A percentile compares a stretch with the other conserved stretches of the same genome.
phyloP scores from a whole-genome alignment of 2,888 invertebrate species.

The Oscheius onirici region DNA sequence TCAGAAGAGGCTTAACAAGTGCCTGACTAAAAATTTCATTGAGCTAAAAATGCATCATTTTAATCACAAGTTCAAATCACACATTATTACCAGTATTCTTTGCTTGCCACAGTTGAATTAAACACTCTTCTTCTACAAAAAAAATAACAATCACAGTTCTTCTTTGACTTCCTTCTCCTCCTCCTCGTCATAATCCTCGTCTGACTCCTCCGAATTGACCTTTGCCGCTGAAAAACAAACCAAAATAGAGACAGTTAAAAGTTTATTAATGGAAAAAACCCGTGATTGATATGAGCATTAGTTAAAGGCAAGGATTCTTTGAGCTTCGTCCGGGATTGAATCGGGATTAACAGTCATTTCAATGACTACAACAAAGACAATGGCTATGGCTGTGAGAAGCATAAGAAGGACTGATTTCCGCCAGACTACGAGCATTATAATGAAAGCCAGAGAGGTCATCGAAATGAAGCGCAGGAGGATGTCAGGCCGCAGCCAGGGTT shows the following conservation, averaged over 20 bases:
- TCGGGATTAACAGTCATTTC: conserved; percentile 56
- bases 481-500: conserved; percentile 53
- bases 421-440: conserved; percentile 60
- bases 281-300: neutral
- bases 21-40: neutral
- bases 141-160: neutral
- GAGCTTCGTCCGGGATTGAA: conserved; percentile 32
- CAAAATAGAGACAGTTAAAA: neutral
- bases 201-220: neutral
- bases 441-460: conserved; percentile 54
- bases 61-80: neutral
- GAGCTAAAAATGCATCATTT: neutral
- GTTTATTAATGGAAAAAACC: neutral
- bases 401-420: conserved; percentile 48
- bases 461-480: conserved; percentile 56
- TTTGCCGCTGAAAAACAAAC: neutral
- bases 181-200: neutral
- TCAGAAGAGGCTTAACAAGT: too few relatives aligned
- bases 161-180: neutral
- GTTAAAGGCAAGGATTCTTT: conserved; percentile 24
- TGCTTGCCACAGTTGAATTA: neutral
- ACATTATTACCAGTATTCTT: neutral
- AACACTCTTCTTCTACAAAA: neutral
- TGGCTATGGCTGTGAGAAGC: conserved; percentile 45
- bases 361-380: conserved; percentile 50